Conservation (phyloP, 2,797 vertebrate species). For the Esox masquinongy region DNA sequence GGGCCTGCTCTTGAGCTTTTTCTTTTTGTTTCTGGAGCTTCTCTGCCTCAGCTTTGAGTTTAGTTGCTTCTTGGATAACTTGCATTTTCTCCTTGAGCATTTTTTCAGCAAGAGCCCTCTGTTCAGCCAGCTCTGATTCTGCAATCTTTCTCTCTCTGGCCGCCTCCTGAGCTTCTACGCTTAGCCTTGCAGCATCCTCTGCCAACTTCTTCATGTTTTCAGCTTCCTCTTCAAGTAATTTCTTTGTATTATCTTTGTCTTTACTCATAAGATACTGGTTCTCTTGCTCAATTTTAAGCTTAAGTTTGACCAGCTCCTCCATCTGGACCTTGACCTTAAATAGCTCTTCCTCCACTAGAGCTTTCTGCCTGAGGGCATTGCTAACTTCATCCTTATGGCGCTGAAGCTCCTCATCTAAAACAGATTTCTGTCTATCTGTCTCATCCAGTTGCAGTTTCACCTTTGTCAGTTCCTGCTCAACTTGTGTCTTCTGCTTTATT, state of each 20-base stretch:
- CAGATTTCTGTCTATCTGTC: slow-evolving; percentile 87
- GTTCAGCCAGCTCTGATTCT: slow-evolving; percentile 84
- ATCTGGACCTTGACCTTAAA: slow-evolving; percentile 88
- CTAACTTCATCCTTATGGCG: slow-evolving; percentile 89
- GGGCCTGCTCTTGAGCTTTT: slow-evolving; percentile 87
- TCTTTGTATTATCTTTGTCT: slow-evolving; percentile 88
- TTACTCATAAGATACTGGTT: slow-evolving; percentile 84
- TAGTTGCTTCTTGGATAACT: slow-evolving; percentile 89
- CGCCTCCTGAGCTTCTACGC: slow-evolving; percentile 86
- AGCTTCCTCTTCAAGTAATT: slow-evolving; percentile 86
- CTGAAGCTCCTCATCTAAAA: slow-evolving; percentile 91
- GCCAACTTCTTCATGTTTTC: slow-evolving; percentile 94
- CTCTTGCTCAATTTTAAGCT: slow-evolving; percentile 87
- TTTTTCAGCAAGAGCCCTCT: slow-evolving; percentile 88
- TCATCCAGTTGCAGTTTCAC: slow-evolving; percentile 88
- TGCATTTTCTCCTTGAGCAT: slow-evolving; percentile 97
- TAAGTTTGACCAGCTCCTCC: slow-evolving; percentile 90
- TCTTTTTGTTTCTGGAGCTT: slow-evolving; percentile 92
- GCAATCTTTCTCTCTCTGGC: slow-evolving; percentile 86
- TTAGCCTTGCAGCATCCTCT: slow-evolving; percentile 87
- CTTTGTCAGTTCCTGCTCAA: slow-evolving; percentile 85
- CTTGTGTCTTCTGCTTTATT: slow-evolving; percentile 87
- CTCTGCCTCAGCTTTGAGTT: slow-evolving; percentile 88
- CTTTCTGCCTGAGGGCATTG: slow-evolving; percentile 85
- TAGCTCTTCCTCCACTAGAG: slow-evolving; percentile 89